Evolutionary conservation across 2,113 vertebrate species (phyloP).

Genomic region (Thalassoma bifasciatum): DNA sequence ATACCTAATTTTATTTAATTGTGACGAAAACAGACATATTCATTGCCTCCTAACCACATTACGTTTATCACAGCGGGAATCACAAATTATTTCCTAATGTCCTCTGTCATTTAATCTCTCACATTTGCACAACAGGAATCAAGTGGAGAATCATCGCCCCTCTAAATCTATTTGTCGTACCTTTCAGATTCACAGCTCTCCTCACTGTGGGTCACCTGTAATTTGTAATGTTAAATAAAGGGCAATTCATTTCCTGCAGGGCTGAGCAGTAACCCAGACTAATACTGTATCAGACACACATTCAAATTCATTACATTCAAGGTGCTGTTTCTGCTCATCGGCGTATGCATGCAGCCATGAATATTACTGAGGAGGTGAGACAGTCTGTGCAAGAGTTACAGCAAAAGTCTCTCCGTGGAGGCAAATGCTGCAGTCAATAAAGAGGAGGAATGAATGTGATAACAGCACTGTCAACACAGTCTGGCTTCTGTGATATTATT

Average conservation of each 20-base stretch:
- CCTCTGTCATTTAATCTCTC: constrained; percentile 78
- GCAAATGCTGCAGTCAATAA: constrained; percentile 4
- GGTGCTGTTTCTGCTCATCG: constrained; percentile 45
- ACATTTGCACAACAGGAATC: constrained; percentile 78
- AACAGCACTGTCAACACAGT: constrained; percentile 11
- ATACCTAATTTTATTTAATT: constrained; percentile 69
- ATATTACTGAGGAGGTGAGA: constrained; percentile 41
- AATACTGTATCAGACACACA: constrained; percentile 67
- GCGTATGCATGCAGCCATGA: constrained; percentile 36
- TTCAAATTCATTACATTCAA: constrained; percentile 76
- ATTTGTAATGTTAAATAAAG: constrained; percentile 84
- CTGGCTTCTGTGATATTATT: constrained; percentile 15
- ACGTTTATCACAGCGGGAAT: constrained; percentile 71
- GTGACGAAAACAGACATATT: constrained; percentile 74
- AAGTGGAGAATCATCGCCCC: constrained; percentile 71
- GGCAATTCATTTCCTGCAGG: constrained; percentile 83
- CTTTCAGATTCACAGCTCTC: constrained; percentile 69
- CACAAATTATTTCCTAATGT: constrained; percentile 77
- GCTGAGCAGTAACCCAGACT: constrained; percentile 61
- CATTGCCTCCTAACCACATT: constrained; percentile 74
- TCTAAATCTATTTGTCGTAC: constrained; percentile 80
- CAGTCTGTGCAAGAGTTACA: constrained; percentile 25
- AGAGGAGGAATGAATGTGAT: constrained; percentile 11
- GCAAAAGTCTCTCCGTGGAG: constrained; percentile 23
- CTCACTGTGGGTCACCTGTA: constrained; percentile 76